These are phyloP conservation scores for Trachelus tabidus DNA, from an alignment of 2,888 invertebrate genomes.

Conservation along the genomic window DNA sequence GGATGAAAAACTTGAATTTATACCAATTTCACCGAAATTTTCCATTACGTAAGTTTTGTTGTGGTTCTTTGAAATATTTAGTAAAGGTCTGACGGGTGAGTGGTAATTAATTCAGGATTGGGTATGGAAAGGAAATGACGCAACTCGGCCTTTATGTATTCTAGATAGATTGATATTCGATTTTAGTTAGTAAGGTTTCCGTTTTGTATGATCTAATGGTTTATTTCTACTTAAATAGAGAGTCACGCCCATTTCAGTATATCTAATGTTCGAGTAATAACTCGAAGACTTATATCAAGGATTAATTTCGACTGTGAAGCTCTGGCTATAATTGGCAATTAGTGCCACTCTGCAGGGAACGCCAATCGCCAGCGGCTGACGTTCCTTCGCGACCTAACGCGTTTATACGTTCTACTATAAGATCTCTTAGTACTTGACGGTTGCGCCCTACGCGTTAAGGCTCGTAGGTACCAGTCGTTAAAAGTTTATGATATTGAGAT, in stretches of 20 bases:
- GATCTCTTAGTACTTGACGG: neutral
- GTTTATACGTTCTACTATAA: neutral
- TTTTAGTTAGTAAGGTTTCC: neutral
- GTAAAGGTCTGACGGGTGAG: neutral
- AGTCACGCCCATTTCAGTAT: neutral
- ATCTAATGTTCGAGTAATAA: neutral
- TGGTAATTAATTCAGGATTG: neutral
- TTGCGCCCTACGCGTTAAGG: neutral
- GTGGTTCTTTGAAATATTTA: neutral
- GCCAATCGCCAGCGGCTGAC: neutral
- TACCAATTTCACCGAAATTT: neutral
- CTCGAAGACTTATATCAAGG: neutral
- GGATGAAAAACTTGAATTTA: neutral
- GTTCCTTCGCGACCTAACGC: neutral
- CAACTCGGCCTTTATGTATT: neutral
- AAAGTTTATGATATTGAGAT: neutral
- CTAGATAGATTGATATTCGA: neutral
- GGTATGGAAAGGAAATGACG: neutral
- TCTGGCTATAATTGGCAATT: constrained; percentile 1
- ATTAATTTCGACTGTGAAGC: neutral
- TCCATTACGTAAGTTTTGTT: neutral
- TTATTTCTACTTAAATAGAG: neutral
- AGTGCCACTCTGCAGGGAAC: neutral
- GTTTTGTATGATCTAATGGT: neutral
- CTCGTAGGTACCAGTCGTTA: neutral